Percentiles rank a stretch among this genome's conserved stretches.
phyloP scores from a whole-genome alignment of 1,140 invertebrate species.

The Hyles euphorbiae region DNA sequence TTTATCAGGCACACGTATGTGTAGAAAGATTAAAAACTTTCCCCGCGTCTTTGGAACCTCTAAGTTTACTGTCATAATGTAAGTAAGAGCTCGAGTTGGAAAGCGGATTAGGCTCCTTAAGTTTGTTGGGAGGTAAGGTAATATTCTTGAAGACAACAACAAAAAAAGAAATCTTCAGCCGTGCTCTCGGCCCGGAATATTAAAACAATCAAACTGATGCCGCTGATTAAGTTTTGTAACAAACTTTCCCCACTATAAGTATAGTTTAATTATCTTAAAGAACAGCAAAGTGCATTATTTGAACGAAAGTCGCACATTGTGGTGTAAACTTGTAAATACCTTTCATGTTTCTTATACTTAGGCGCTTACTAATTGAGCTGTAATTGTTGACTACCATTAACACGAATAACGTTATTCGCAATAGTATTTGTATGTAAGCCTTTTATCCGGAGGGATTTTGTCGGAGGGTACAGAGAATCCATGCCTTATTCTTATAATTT shows the following conservation, averaged over 20 bases:
- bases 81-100: constrained; percentile 63
- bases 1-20: constrained; percentile 23
- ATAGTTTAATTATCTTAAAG: too few species aligned
- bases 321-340: too few species aligned
- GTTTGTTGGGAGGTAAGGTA: constrained; percentile 66
- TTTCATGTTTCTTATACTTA: too few species aligned
- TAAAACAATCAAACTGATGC: constrained; percentile 34
- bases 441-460: constrained; percentile 43
- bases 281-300: too few species aligned
- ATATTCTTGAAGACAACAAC: constrained; percentile 55
- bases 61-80: constrained; percentile 64
- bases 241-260: constrained; percentile 10
- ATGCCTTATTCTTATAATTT: constrained; percentile 65
- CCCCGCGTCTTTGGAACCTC: constrained; percentile 48
- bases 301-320: too few species aligned
- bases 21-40: constrained; percentile 59
- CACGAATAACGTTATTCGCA: constrained; percentile 32
- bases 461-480: constrained; percentile 37
- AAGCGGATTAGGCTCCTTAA: constrained; percentile 67
- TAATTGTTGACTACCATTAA: constrained; percentile 9
- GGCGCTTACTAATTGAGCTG: too few species aligned
- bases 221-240: constrained; percentile 28
- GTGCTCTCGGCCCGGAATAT: constrained; percentile 40
- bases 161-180: constrained; percentile 45
- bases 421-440: constrained; percentile 36